Evolutionary conservation across 2,888 invertebrate species (phyloP), one percentile per base, ranked within the genome.

Genomic region (Pyrrhia umbra): DNA sequence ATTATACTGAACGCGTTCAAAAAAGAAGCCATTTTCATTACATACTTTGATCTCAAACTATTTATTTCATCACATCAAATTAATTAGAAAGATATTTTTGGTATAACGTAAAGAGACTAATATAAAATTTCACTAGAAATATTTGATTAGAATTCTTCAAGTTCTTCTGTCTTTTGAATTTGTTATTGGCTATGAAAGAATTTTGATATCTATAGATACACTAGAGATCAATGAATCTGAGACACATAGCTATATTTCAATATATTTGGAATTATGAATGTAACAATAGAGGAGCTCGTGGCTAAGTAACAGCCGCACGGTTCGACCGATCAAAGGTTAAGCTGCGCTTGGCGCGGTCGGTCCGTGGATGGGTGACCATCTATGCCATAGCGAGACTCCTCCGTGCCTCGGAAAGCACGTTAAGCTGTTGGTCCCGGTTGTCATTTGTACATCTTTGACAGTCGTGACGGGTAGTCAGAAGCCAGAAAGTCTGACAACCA

Each of bases 41-140:
- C 13, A 20, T 42, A 6, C 70, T 74, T 75, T 58, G 60, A 66
- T 56, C 65, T 57, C 23, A n/a, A 45, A 27, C 25, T 55, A 59
- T 71, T 57, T 54, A 60, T 55, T 55, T 46, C 10, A 51, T 50
- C 49, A 30, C 20, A 30, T 57, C 6, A 37, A 68, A 55, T 72
- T 72, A 60, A 75, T 76, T 68, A 62, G 55, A 75, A 46, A 9
- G 16, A 37, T 59, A 52, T 57, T 67, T 67, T 70, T 37, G 52
- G 49, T 49, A 40, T 34, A 23, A 70, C 43, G 23, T 58, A 58
- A 72, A 47, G 66, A 47, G 23, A 39, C 21, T 60, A 42, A 54
- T 25, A 45, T 13, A 16, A 46, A 8, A 55, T 23, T 27, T 60
- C 37, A 46, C 57, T 45, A 8, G 3, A 27, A 40, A 43, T 30